These are phyloP conservation scores for Megaceryle torquata DNA, from an alignment of 2,113 vertebrate species.

Conservation along the genomic window DNA sequence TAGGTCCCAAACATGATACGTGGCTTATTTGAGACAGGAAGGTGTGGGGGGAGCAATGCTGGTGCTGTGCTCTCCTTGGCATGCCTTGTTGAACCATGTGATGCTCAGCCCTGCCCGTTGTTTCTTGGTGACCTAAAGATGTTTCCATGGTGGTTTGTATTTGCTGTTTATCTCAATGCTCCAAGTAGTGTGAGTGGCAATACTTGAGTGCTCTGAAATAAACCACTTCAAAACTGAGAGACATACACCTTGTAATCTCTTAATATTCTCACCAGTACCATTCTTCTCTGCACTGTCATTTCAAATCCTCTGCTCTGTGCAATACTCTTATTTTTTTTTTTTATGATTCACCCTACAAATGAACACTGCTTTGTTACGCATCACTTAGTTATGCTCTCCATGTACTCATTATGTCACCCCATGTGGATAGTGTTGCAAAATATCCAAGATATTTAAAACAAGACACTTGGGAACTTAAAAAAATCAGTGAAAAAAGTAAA, in stretches of 20 bases:
- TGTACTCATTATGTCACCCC: neutral
- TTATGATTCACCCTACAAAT: neutral
- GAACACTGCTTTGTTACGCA: constrained; percentile 9
- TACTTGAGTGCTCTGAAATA: neutral
- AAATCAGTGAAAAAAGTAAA: neutral
- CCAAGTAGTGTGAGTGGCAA: neutral
- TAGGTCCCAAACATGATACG: too few relatives aligned
- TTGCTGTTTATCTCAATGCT: neutral
- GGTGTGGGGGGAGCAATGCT: too few relatives aligned
- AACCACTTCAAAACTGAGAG: neutral
- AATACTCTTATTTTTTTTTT: neutral
- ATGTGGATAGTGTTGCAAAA: constrained; percentile 23
- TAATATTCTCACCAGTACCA: neutral
- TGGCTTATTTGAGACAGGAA: too few relatives aligned
- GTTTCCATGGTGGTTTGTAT: neutral
- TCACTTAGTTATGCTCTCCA: neutral
- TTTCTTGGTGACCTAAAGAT: neutral
- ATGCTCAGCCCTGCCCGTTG: neutral
- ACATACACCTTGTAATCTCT: neutral
- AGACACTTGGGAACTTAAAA: constrained; percentile 15
- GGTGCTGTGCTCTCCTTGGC: too few relatives aligned
- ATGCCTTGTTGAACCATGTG: too few relatives aligned
- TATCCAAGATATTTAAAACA: constrained; percentile 16
- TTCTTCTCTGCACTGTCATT: neutral
- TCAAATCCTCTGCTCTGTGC: neutral